Conservation (phyloP, 1,140 invertebrate species). For the Diorhabda sublineata region DNA sequence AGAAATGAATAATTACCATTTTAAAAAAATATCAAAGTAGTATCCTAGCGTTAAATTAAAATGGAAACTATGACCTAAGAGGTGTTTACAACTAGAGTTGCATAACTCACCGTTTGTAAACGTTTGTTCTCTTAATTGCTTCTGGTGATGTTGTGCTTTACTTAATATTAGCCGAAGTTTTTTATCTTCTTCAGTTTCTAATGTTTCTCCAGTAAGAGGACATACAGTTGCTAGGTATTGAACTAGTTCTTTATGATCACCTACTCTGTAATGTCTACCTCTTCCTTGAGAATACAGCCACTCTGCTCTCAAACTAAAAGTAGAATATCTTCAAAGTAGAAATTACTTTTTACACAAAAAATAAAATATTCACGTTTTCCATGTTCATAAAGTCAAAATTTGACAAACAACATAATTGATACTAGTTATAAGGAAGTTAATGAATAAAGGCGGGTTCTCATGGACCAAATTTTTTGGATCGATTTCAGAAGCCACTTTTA, state of each 20-base stretch:
- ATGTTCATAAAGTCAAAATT: no score
- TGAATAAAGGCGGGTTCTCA: no score
- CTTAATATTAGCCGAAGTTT: constrained; percentile 79
- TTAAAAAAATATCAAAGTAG: no score
- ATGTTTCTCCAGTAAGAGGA: constrained; percentile 66
- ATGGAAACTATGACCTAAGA: no score
- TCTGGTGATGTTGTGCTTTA: constrained; percentile 86
- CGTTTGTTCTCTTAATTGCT: constrained; percentile 64
- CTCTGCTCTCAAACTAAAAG: constrained; percentile 81
- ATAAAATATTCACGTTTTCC: neutral
- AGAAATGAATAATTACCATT: no score
- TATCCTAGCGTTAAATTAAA: no score
- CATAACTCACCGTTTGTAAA: constrained; percentile 12
- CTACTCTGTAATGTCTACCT: constrained; percentile 79
- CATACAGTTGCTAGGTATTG: constrained; percentile 78
- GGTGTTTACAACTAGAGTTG: no score
- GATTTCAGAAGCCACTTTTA: no score
- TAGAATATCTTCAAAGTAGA: neutral
- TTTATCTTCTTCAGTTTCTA: constrained; percentile 80
- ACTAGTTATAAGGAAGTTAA: no score
- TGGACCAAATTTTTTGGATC: no score
- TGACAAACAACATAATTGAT: no score
- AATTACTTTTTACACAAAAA: neutral
- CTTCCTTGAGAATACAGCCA: constrained; percentile 92
- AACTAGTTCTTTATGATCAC: constrained; percentile 76